Evolutionary conservation across 2,113 vertebrate species (phyloP).

Genomic region (Vidua macroura): DNA sequence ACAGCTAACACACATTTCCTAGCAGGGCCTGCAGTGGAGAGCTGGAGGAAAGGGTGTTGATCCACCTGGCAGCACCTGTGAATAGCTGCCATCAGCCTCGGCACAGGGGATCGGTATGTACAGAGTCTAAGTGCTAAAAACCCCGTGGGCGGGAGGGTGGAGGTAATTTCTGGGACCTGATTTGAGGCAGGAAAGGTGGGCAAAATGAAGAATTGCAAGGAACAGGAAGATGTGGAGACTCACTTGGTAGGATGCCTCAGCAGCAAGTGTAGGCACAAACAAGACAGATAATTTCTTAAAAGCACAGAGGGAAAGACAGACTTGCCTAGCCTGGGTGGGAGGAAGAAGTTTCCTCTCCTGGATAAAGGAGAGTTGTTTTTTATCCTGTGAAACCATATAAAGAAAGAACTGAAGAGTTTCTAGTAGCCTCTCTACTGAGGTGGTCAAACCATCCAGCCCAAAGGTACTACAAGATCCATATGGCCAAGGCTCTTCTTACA

Average conservation of each 20-base stretch:
- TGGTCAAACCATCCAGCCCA: background rate
- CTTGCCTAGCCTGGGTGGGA: background rate
- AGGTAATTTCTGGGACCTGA: background rate
- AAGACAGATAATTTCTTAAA: background rate
- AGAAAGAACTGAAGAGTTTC: background rate
- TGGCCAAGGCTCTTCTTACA: background rate
- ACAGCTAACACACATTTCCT: background rate
- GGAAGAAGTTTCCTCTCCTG: background rate
- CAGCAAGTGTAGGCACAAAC: background rate
- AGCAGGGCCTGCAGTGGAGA: background rate
- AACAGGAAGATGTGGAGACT: background rate
- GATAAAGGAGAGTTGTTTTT: background rate
- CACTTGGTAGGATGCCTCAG: background rate
- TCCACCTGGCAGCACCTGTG: background rate
- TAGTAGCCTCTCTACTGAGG: background rate
- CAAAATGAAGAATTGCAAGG: background rate
- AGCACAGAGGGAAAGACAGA: background rate
- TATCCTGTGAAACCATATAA: background rate
- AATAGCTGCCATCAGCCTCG: background rate
- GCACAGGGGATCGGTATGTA: background rate
- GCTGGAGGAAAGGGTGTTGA: background rate
- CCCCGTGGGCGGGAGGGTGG: conserved; percentile 9
- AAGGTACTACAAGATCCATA: background rate
- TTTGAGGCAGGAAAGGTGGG: background rate
- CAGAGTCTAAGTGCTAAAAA: background rate